Evolutionary conservation across 2,113 vertebrate genomes (phyloP).

Genomic region (Platichthys flesus): DNA sequence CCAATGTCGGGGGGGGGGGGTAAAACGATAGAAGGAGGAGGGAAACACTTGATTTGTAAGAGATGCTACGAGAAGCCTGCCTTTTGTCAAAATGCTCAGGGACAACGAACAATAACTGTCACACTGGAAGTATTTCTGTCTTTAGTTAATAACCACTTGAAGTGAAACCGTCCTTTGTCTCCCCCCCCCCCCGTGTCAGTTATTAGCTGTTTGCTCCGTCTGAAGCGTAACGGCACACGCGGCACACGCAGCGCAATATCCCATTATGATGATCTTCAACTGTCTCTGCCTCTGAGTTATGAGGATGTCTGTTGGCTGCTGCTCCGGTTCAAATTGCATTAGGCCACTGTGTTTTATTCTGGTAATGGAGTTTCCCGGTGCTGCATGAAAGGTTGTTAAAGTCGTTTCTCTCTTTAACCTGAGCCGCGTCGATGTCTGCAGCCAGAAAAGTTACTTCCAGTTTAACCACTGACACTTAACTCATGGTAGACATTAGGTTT

Average conservation of each 20-base stretch:
- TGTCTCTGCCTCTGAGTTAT: slow-evolving; percentile 7
- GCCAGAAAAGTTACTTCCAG: neutral
- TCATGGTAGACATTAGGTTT: neutral
- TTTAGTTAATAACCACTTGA: too few relatives aligned
- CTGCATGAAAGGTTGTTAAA: slow-evolving; percentile 27
- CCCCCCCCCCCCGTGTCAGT: neutral
- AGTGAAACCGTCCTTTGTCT: neutral
- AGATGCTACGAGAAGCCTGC: too few relatives aligned
- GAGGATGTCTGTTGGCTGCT: slow-evolving; percentile 24
- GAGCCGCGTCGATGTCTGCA: neutral
- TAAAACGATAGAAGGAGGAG: too few relatives aligned
- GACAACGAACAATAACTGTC: neutral
- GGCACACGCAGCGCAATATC: neutral
- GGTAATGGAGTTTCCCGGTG: slow-evolving; percentile 36
- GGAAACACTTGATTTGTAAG: too few relatives aligned
- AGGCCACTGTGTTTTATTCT: slow-evolving; percentile 18
- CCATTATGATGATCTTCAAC: slow-evolving; percentile 10
- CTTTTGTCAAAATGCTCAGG: neutral
- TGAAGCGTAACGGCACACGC: slow-evolving; percentile 2
- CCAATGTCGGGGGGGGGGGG: too few relatives aligned
- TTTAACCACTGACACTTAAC: neutral
- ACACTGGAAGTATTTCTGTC: too few relatives aligned
- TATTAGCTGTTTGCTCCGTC: neutral
- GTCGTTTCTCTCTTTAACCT: slow-evolving; percentile 30
- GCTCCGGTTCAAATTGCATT: slow-evolving; percentile 32